These are phyloP conservation scores for Myotis daubentonii DNA, from an alignment of 2,797 vertebrate species.

Conservation along the genomic window DNA sequence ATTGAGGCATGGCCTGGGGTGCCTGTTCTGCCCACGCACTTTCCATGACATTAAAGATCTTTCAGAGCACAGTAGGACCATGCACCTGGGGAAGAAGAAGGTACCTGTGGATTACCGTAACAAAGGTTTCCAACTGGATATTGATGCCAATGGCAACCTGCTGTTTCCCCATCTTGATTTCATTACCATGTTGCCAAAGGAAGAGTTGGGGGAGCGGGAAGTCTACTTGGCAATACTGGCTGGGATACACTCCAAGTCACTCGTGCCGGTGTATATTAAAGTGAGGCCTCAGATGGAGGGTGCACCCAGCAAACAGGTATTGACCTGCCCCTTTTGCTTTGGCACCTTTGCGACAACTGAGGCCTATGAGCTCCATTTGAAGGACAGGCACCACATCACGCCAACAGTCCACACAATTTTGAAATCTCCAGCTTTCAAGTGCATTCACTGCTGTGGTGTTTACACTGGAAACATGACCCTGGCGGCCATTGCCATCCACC, in stretches of 20 bases:
- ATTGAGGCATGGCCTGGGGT: constrained; percentile 93
- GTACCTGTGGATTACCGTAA: constrained; percentile 92
- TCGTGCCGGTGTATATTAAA: constrained; percentile 92
- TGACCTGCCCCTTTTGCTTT: constrained; percentile 94
- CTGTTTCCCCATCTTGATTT: constrained; percentile 96
- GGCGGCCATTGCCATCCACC: constrained; percentile 94
- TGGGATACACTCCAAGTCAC: constrained; percentile 84
- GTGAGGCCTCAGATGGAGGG: constrained; percentile 88
- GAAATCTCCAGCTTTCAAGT: constrained; percentile 96
- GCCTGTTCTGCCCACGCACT: constrained; percentile 93
- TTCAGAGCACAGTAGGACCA: constrained; percentile 89
- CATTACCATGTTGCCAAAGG: constrained; percentile 90
- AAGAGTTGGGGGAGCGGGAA: constrained; percentile 92
- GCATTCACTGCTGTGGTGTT: constrained; percentile 97
- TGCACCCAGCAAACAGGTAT: constrained; percentile 73
- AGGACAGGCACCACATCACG: constrained; percentile 95
- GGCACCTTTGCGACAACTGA: constrained; percentile 89
- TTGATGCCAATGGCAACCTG: constrained; percentile 89
- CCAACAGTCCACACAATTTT: constrained; percentile 96
- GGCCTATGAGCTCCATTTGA: constrained; percentile 92
- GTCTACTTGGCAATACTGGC: constrained; percentile 94
- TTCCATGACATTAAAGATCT: constrained; percentile 95
- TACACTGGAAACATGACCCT: constrained; percentile 97
- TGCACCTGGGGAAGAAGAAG: constrained; percentile 91
- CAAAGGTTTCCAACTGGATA: constrained; percentile 92